These are phyloP conservation scores for Limnephilus auricula DNA, from an alignment of 2,888 invertebrate genomes.

Conservation along the genomic window DNA sequence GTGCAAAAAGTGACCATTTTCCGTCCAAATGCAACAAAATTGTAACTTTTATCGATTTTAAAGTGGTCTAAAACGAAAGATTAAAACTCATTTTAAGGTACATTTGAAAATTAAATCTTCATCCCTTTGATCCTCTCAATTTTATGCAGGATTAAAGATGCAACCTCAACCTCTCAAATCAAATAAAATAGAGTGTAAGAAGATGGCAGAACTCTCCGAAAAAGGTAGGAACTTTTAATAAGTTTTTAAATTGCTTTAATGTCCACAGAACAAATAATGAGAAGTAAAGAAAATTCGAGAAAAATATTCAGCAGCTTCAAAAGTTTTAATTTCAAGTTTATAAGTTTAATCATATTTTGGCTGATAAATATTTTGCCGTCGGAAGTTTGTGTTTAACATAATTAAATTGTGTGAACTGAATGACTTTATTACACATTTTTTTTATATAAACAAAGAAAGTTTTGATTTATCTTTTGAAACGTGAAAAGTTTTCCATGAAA, in stretches of 20 bases:
- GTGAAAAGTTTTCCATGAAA: neutral
- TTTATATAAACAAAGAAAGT: neutral
- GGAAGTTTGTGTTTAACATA: neutral
- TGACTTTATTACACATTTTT: neutral
- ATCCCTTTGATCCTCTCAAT: neutral
- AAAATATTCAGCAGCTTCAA: neutral
- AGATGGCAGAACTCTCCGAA: slow-evolving; percentile 2
- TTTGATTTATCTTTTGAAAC: neutral
- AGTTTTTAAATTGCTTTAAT: neutral
- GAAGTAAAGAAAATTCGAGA: neutral
- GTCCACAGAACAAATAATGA: neutral
- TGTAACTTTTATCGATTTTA: neutral
- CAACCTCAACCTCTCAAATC: neutral
- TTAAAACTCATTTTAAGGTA: neutral
- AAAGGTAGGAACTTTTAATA: slow-evolving; percentile 28
- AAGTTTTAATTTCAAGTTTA: neutral
- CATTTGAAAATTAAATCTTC: neutral
- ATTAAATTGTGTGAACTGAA: neutral
- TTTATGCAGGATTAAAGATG: neutral
- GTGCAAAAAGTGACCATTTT: neutral
- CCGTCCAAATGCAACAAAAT: neutral
- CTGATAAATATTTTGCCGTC: neutral
- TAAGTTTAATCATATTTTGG: neutral
- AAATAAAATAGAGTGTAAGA: slow-evolving; percentile 28
- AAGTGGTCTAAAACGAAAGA: neutral